Base-by-base conservation (phyloP, 2,113 vertebrate genomes). In the Baryphthengus martii region DNA sequence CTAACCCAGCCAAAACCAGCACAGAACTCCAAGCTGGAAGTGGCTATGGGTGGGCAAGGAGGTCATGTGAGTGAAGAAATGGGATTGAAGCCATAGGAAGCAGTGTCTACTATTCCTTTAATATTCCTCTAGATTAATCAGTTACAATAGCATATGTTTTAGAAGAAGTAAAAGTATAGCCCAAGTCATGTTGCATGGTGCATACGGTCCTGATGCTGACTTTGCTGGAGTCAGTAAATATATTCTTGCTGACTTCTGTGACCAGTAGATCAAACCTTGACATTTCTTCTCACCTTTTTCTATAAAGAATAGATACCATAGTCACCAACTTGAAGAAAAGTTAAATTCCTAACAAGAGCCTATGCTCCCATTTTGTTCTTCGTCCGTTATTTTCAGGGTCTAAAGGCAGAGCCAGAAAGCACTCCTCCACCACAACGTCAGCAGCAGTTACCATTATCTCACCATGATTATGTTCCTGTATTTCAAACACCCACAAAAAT, bases 381-480 rank as follows among this genome's bases (percentile, higher is more conserved):
- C 1, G 0, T 45, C 29, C 84, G 24, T 17, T 33, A 10, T 6
- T 85, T 82, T 66, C 17, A 56, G 25, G 12, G 28, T 61, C 24
- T 79, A 47, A 47, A 80, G 45, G 28, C n/a, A 71, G 24, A 76
- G 74, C 8, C 28, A 63, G 71, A 92, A 83, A 65, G 17, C 1
- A 6, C 2, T 10, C 9, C 17, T 72, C 11, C 35, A 55, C 61
- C 26, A 44, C 40, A 65, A 6, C 0, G 0, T 44, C 82, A 91
- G 26, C 40, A 65, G 31, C 35, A 17, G 31, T 61, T 19, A 28
- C 62, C 75, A 23, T 73, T 92, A 24, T 45, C 44, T 75, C 47
- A 28, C 85, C 33, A 28, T 40, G 11, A 47, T 42, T 78, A 47
- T 16, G 2, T 39, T 76, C 31, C 35, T 79, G 16, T 63, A 71